phyloP scores from a whole-genome alignment of 2,113 vertebrate species.

The Xiphophorus maculatus region DNA sequence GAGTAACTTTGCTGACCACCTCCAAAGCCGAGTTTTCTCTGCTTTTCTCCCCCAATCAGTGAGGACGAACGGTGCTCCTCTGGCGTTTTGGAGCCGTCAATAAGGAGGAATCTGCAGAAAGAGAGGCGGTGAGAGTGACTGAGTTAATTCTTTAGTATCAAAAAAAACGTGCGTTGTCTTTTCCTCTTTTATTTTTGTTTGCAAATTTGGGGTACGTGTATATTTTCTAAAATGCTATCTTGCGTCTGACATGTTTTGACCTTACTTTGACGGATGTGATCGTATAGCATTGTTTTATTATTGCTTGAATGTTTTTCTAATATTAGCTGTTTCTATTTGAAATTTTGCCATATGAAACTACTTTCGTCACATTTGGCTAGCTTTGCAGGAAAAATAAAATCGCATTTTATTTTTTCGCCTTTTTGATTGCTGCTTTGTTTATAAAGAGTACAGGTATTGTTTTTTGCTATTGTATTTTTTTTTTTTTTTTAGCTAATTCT shows the following conservation, averaged over 20 bases:
- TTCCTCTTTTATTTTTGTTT: not conserved
- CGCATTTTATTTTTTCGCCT: slow-evolving; percentile 18
- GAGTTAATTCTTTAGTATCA: not conserved
- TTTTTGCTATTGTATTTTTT: not conserved
- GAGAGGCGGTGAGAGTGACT: slow-evolving; percentile 58
- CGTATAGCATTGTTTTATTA: not conserved
- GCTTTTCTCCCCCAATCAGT: slow-evolving; percentile 10
- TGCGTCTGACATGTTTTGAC: too few species aligned
- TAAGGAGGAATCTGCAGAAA: slow-evolving; percentile 16
- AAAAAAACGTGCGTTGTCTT: not conserved
- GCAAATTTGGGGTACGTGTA: not conserved
- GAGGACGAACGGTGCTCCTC: slow-evolving; percentile 16
- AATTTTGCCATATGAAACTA: slow-evolving; percentile 48
- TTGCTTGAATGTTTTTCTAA: too few species aligned
- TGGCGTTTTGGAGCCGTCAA: slow-evolving; percentile 32
- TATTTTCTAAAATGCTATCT: not conserved
- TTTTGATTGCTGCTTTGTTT: slow-evolving; percentile 10
- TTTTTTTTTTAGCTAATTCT: not conserved
- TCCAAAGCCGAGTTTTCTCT: slow-evolving; percentile 37
- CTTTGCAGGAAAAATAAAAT: slow-evolving; percentile 45
- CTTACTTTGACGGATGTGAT: not conserved
- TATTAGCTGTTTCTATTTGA: slow-evolving; percentile 16
- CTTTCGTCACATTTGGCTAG: slow-evolving; percentile 61
- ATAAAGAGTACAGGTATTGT: not conserved
- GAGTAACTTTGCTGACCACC: slow-evolving; percentile 70